Conservation (phyloP, 2,888 invertebrate genomes). For the Perizoma flavofasciatum region DNA sequence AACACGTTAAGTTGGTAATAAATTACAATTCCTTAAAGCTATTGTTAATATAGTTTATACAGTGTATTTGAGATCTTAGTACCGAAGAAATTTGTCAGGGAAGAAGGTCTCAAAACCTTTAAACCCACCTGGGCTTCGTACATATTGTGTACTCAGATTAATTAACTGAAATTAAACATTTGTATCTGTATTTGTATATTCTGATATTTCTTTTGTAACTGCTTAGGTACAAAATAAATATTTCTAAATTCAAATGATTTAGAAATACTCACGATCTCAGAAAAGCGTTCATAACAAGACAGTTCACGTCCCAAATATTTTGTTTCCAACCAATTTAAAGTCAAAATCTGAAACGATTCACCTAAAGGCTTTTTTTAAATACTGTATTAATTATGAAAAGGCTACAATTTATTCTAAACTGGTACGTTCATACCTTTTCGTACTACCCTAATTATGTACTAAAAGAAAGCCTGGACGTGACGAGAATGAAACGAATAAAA, state of each 20-base stretch:
- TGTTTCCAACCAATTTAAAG: slow-evolving; percentile 36
- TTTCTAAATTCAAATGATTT: no score
- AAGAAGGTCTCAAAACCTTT: no score
- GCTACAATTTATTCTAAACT: slow-evolving; percentile 44
- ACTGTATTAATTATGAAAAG: slow-evolving; percentile 40
- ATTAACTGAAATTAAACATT: no score
- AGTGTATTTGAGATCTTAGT: no score
- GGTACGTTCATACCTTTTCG: slow-evolving; percentile 35
- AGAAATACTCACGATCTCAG: neutral
- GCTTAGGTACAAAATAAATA: no score
- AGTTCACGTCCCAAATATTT: slow-evolving; percentile 11
- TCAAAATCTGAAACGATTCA: slow-evolving; percentile 22
- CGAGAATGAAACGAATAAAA: slow-evolving; percentile 58
- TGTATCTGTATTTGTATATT: neutral
- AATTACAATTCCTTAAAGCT: no score
- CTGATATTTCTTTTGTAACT: neutral
- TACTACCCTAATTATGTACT: slow-evolving; percentile 43
- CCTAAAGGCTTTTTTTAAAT: slow-evolving; percentile 20
- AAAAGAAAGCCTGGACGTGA: slow-evolving; percentile 60
- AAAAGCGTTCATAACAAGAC: neutral
- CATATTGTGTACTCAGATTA: no score
- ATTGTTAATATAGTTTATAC: no score
- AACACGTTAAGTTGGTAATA: no score
- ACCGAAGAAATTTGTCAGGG: no score
- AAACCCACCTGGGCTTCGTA: no score